A percentile compares a stretch with the other conserved stretches of the same genome.
These are phyloP conservation scores for Brachionus rotundiformis DNA, from an alignment of 1,140 invertebrate species.

Conservation along the genomic window DNA sequence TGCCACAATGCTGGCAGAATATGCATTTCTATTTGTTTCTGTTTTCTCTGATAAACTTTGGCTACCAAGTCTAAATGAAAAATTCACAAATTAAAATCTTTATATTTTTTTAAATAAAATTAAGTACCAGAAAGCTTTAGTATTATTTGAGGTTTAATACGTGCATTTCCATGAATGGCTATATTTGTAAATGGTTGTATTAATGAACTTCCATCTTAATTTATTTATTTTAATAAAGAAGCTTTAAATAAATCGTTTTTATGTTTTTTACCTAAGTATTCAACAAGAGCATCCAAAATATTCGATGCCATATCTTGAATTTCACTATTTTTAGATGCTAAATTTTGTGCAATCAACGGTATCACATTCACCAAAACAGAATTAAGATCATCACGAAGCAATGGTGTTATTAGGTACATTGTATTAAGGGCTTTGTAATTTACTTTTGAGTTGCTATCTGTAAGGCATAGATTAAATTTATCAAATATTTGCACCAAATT, in stretches of 20 bases:
- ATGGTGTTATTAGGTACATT: conserved; percentile 59
- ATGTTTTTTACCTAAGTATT: conserved; percentile 58
- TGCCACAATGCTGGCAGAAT: conserved; percentile 62
- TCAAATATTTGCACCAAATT: conserved; percentile 64
- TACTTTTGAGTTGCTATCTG: conserved; percentile 64
- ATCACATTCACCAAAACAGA: conserved; percentile 59
- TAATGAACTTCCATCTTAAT: conserved; percentile 58
- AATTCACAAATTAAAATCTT: not conserved
- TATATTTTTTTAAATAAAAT: not conserved
- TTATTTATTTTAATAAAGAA: too few species aligned
- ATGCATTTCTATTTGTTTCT: conserved; percentile 61
- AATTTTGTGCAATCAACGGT: conserved; percentile 58
- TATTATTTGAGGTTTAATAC: conserved; percentile 62
- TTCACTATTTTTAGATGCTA: conserved; percentile 64
- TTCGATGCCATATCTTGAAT: conserved; percentile 59
- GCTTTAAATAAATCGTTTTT: too few species aligned
- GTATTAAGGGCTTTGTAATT: conserved; percentile 61
- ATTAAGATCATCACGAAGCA: conserved; percentile 56
- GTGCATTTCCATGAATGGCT: conserved; percentile 58
- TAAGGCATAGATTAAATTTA: conserved; percentile 60
- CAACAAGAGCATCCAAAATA: conserved; percentile 59
- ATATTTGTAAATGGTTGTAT: conserved; percentile 61
- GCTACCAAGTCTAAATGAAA: conserved; percentile 59
- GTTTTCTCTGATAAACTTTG: conserved; percentile 59
- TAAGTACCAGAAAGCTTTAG: conserved; percentile 61